Percentiles rank a stretch among this genome's conserved stretches.
Conservation (phyloP, 2,113 vertebrate genomes). For the Cinclus mexicanus region DNA sequence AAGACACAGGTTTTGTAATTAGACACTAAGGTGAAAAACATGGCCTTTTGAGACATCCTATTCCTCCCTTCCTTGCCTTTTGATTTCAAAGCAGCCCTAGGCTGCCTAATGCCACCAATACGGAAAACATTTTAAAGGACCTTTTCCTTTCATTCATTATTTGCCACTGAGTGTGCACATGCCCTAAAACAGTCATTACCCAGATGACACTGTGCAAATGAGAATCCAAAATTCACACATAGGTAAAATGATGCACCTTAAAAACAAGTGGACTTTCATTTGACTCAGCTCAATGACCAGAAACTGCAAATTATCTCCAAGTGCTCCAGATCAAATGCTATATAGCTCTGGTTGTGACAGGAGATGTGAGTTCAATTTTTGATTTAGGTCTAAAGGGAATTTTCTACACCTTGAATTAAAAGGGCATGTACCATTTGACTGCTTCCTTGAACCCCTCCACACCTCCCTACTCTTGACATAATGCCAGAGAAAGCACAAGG, state of each 20-base stretch:
- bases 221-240: not conserved
- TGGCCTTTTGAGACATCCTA: not conserved
- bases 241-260: not conserved
- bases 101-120: not conserved
- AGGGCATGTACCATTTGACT: not conserved
- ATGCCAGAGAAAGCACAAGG: slow-evolving; percentile 51
- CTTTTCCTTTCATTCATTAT: not conserved
- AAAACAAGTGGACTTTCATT: not conserved
- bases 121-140: not conserved
- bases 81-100: not conserved
- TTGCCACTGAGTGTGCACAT: not conserved
- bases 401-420: slow-evolving; percentile 9
- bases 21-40: not conserved
- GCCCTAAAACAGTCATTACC: not conserved
- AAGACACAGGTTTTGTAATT: not conserved
- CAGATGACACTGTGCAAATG: not conserved
- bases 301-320: not conserved
- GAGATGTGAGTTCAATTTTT: not conserved
- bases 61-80: not conserved
- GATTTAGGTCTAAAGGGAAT: not conserved
- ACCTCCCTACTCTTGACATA: slow-evolving; percentile 13
- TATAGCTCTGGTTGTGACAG: not conserved
- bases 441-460: not conserved
- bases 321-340: not conserved
- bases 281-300: not conserved